Percentiles rank a stretch among this genome's conserved stretches.
These are phyloP conservation scores for Eutolmus rufibarbis DNA, from an alignment of 2,888 invertebrate species.

Conservation along the genomic window DNA sequence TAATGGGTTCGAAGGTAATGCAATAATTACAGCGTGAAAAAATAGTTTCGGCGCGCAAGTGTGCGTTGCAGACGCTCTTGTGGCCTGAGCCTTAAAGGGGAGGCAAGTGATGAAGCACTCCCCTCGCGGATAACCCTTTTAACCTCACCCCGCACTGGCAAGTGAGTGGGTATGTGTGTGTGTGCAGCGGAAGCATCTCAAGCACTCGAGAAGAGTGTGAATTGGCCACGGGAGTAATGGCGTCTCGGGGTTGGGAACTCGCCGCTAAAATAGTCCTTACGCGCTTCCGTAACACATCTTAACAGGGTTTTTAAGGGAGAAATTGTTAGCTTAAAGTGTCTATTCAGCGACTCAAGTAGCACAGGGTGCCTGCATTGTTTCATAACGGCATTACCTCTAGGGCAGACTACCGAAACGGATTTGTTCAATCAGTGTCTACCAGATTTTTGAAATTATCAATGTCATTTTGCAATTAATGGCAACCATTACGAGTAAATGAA, in stretches of 20 bases:
- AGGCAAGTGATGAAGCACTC: background rate
- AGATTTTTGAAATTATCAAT: too few species aligned
- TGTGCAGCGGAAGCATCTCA: conserved; percentile 24
- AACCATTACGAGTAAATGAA: too few species aligned
- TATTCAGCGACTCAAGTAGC: background rate
- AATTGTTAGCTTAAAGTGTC: background rate
- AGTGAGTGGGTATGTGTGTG: background rate
- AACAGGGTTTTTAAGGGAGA: background rate
- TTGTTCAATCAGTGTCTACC: background rate
- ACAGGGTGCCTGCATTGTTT: background rate
- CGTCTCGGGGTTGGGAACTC: background rate
- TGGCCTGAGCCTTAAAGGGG: background rate
- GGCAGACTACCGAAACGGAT: background rate
- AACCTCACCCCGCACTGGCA: background rate
- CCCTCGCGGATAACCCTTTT: background rate
- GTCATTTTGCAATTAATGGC: too few species aligned
- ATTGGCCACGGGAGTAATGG: conserved; percentile 5
- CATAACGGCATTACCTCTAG: background rate
- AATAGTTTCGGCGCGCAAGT: conserved; percentile 11
- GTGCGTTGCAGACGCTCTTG: background rate
- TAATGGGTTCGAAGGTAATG: conserved; percentile 13
- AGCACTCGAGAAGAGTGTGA: conserved; percentile 1
- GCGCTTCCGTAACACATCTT: background rate
- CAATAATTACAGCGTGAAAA: conserved; percentile 31
- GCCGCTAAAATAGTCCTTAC: background rate